Evolutionary conservation across 2,888 invertebrate genomes (phyloP).

Genomic region (Dolomedes plantarius): DNA sequence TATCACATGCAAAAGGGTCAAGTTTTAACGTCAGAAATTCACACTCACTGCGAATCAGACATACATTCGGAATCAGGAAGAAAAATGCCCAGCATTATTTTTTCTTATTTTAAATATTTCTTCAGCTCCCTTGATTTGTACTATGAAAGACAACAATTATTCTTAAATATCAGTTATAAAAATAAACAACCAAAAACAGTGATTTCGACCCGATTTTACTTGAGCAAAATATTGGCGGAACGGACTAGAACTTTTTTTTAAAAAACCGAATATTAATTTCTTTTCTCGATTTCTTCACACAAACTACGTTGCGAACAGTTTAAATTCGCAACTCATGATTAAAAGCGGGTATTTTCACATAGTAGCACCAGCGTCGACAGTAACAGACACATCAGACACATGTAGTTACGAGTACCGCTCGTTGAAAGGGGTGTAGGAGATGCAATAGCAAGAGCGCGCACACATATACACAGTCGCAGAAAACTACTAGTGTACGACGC

Average conservation of each 20-base stretch:
- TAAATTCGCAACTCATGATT: not conserved
- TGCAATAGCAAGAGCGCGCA: not conserved
- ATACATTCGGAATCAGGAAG: too few relatives aligned
- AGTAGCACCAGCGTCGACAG: not conserved
- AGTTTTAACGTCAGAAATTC: too few relatives aligned
- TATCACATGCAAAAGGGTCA: too few relatives aligned
- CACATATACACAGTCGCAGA: constrained; percentile 17
- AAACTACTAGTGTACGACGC: constrained; percentile 47
- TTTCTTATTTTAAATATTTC: too few relatives aligned
- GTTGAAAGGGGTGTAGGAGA: constrained; percentile 27
- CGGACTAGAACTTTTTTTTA: constrained; percentile 9
- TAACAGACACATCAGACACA: not conserved
- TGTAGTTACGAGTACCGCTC: not conserved
- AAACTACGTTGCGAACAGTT: not conserved
- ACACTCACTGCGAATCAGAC: too few relatives aligned
- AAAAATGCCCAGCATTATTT: too few relatives aligned
- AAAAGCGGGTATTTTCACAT: not conserved
- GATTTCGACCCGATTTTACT: constrained; percentile 1
- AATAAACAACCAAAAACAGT: constrained; percentile 2
- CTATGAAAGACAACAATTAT: not conserved
- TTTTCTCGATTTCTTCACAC: constrained; percentile 11
- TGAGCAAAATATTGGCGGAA: constrained; percentile 15
- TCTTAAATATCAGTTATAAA: not conserved
- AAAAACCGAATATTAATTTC: not conserved
- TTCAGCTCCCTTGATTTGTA: not conserved